Base-by-base conservation (phyloP, 2,888 invertebrate species). In the Actias luna region DNA sequence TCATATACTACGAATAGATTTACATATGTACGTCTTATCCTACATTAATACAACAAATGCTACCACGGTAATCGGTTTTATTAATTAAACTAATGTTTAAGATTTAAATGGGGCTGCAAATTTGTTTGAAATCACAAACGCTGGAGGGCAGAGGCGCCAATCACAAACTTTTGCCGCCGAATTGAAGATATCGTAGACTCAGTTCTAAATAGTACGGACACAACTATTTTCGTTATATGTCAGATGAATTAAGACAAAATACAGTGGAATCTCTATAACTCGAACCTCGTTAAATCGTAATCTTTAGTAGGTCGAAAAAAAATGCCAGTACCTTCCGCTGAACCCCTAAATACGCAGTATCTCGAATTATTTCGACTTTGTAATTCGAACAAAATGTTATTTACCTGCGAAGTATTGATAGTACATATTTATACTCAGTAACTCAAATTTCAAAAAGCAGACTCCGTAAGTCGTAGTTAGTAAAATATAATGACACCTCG, bases 41-140 rank as follows among this genome's bases (percentile, higher is more conserved):
- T 55, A 55, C 16, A 29, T 55, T 29, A 55, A 29, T 55, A 55
- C 55, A 55, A 55, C n/a, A 55, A 55, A 55, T 55, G 55, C 29
- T 55, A 29, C n/a, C 55, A 52, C 25, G 52, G 27, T 27, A 52
- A 52, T 18, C 42, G 25, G 4, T 50, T 50, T 50, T 50, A 50
- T 25, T 50, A 22, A 50, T 50, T 50, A 7, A 18, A 18, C 8
- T 42, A 42, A n/a, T 42, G 18, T 7, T 5, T 42, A 16, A 42
- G 18, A 7, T 42, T 18, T 42, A 42, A 18, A 2, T 7, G 39
- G 39, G n/a, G 5, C n/a, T 42, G n/a, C 5, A 5, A 18, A 18
- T 18, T 18, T 42, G 18, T 7, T 42, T 42, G 18, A n/a, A n/a
- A 42, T 18, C 18, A 18, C 1, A 18, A 42, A 5, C 18, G 16